Percentiles rank a stretch among this genome's conserved stretches.
phyloP scores from a whole-genome alignment of 2,113 vertebrate species.

The Cynocephalus volans region DNA sequence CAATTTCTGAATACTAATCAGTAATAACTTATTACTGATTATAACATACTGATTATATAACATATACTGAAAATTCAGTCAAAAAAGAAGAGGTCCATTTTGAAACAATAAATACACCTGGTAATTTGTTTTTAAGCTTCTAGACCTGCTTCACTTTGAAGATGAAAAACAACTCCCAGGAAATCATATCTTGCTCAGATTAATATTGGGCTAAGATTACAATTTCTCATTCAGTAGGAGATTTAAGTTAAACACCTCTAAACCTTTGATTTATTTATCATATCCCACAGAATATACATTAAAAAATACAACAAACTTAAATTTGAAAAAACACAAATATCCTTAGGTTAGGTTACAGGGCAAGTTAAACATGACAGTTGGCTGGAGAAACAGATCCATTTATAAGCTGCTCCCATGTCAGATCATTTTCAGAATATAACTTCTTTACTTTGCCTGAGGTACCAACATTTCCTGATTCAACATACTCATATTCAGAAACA shows the following conservation, averaged over 20 bases:
- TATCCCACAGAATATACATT: neutral
- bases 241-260: neutral
- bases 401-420: constrained; percentile 24
- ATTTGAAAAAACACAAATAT: neutral
- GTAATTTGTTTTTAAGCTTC: neutral
- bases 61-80: neutral
- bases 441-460: constrained; percentile 21
- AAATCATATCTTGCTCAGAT: constrained; percentile 31
- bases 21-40: neutral
- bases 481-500: constrained; percentile 11
- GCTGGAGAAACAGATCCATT: neutral
- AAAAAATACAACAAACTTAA: constrained; percentile 62
- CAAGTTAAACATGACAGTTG: neutral
- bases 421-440: neutral
- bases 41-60: too few relatives aligned
- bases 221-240: constrained; percentile 32
- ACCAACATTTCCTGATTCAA: neutral
- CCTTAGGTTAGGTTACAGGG: neutral
- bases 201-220: neutral
- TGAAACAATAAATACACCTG: constrained; percentile 4
- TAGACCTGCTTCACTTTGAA: constrained; percentile 39
- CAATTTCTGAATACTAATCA: constrained; percentile 48
- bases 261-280: constrained; percentile 48
- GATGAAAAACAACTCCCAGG: constrained; percentile 50
- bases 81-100: neutral